Evolutionary conservation across 2,113 vertebrate species (phyloP).

Genomic region (Patagioenas fasciata): DNA sequence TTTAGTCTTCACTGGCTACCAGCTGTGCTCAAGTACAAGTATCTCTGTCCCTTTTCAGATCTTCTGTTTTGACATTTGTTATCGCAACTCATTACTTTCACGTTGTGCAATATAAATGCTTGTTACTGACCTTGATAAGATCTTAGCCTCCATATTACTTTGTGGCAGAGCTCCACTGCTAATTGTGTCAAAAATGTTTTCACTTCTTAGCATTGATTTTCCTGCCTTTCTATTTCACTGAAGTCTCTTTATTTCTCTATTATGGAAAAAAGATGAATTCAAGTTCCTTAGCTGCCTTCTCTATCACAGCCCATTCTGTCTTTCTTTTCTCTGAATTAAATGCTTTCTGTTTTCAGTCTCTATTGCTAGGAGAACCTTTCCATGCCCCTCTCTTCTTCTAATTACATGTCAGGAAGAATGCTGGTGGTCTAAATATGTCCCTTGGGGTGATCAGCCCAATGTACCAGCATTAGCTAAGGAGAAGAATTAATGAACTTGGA

Average conservation of each 20-base stretch:
- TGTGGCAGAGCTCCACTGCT: background rate
- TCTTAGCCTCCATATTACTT: background rate
- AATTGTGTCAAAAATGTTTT: background rate
- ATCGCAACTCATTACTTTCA: background rate
- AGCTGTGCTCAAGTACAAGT: background rate
- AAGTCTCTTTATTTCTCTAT: background rate
- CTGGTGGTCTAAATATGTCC: background rate
- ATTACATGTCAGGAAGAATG: background rate
- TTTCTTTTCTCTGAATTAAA: background rate
- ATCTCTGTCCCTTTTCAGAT: background rate
- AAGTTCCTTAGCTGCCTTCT: background rate
- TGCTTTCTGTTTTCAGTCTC: background rate
- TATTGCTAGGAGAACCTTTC: background rate
- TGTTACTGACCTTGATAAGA: background rate
- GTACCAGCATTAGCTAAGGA: background rate
- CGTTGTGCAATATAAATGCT: background rate
- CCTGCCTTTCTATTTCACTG: background rate
- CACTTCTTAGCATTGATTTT: background rate
- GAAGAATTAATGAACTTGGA: background rate
- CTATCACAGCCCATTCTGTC: background rate
- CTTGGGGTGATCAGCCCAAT: background rate
- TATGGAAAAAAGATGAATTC: background rate
- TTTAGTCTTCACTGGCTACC: background rate
- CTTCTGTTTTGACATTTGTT: background rate
- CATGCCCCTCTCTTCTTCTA: background rate